Evolutionary conservation across 1,140 invertebrate genomes (phyloP), one percentile per base, ranked within the genome.

Genomic region (Drosophila cardini): DNA sequence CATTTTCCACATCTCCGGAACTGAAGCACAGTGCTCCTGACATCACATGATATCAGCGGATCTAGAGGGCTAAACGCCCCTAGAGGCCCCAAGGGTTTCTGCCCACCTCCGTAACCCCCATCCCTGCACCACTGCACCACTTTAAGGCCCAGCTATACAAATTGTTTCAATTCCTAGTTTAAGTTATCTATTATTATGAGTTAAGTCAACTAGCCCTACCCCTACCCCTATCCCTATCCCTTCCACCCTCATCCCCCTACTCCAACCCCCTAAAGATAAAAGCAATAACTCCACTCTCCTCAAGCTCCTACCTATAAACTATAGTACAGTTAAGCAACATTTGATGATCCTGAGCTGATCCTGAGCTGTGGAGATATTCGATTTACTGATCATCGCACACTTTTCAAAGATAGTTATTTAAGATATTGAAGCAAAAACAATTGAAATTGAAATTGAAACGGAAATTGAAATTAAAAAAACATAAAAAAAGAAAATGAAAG

Each of bases 1-100:
- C 93, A 45, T 94, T 94, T 80, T 94, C 93, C 42, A 93, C 93
- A 48, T 92, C 91, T 55, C 91, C 91, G 30, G 91, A 92, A 58
- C 68, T 92, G 40, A 86, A 87, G 57, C 86, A 83, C 38, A 70
- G 72, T 58, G 89, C 93, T 4, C 83, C 90, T 84, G 87, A 93
- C 92, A 93, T 94, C 91, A 94, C 93, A 94, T 91, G 84, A 92
- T 89, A 86, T 78, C 84, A 84, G 76, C 70, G 77, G 70, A 65
- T 78, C 50, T 89, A 68, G 21, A 26, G 21, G 21, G 4, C 21
- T 5, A 87, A 84, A 40, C 42, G 69, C 34, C 60, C 34, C 48
- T 46, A 26, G 21, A 26, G 21, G 69, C 69, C 43, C 69, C 61
- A 56, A 65, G 69, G 69, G 62, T 72, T 68, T 72, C 53, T 21